Evolutionary conservation across 2,888 invertebrate species (phyloP), one percentile per base, ranked within the genome.

Genomic region (Parascotia fuliginaria): DNA sequence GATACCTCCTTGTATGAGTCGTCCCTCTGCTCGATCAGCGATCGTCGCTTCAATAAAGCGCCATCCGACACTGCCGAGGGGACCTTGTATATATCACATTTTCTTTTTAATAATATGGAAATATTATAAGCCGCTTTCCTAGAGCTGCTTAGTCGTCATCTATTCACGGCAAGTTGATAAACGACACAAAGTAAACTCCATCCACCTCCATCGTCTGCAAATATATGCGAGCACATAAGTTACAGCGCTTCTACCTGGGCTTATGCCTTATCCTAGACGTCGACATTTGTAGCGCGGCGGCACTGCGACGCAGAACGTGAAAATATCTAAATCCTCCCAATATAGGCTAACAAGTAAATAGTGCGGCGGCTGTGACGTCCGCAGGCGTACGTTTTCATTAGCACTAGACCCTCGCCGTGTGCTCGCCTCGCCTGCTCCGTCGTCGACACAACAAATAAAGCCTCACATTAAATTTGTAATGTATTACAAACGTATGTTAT

Each of bases 281-380:
- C n/a, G n/a, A n/a, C n/a, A n/a, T n/a, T n/a, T 9, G 2, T 6
- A 5, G 22, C 22, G 22, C 22, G 22, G 22, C 24, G 24, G 24
- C 9, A 24, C 24, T 24, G 6, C 24, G 28, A 9, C 4, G 11
- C 28, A 29, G 28, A 9, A 4, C n/a, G 11, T n/a, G 3, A 29
- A 29, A 1, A 29, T 29, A 29, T 29, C 28, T 29, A 31, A 46
- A 37, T 34, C 41, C 31, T 45, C 44, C 24, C 31, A 6, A 32
- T 13, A 36, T 27, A 37, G 9, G 53, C 43, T 46, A 49, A 49
- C 48, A 46, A 46, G 42, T 53, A 40, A 58, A 56, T 43, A 56
- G 37, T 22, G 14, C 16, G 34, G 42, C 43, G 44, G 13, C 15
- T 9, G 28, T 22, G 31, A 4, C 22, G 44, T 28, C 14, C 24